Base-by-base conservation (phyloP, 2,888 invertebrate genomes). In the Anthrax anthrax region DNA sequence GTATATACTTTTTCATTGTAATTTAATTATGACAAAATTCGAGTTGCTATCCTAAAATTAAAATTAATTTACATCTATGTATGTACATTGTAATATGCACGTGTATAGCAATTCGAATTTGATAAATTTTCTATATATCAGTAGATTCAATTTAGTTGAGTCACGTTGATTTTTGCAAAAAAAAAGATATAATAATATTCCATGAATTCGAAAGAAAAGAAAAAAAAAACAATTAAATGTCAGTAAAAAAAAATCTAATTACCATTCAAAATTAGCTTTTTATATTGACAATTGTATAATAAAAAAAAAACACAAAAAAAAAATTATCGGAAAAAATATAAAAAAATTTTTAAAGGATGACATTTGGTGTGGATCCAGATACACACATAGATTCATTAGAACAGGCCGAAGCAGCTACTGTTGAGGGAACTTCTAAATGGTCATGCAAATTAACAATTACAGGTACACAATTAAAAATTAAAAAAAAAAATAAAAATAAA, bases 361-460 rank as follows among this genome's bases (percentile, higher is more conserved):
- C 90, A 75, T 91, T 91, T 84, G 81, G 83, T 81, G 88, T 91
- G 83, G 90, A 90, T 76, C 88, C 91, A 74, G 90, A 91, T 76
- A 89, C 89, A 75, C 92, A 92, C 81, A 88, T 91, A 77, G 91
- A 91, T 81, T 88, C 88, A 75, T 83, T 94, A 76, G 91, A 92
- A 76, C 91, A 92, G 77, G 91, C 92, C 70, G 89, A 95, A 78
- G 86, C 85, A 77, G 85, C 89, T 77, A 94, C 95, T 74, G 88
- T 95, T 72, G 94, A 94, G 77, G 95, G 95, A 75, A 95, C 94
- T 67, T 94, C 94, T 72, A 94, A 95, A 78, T 95, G 95, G 95
- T 94, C 94, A 73, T 92, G 92, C 84, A 95, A 95, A 84, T 91
- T 95, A 79, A 92, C 92, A 74, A 94, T 95, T 71, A 95, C 94